Base-by-base conservation (phyloP, 2,888 invertebrate genomes). In the Drosophila vallismaia region DNA sequence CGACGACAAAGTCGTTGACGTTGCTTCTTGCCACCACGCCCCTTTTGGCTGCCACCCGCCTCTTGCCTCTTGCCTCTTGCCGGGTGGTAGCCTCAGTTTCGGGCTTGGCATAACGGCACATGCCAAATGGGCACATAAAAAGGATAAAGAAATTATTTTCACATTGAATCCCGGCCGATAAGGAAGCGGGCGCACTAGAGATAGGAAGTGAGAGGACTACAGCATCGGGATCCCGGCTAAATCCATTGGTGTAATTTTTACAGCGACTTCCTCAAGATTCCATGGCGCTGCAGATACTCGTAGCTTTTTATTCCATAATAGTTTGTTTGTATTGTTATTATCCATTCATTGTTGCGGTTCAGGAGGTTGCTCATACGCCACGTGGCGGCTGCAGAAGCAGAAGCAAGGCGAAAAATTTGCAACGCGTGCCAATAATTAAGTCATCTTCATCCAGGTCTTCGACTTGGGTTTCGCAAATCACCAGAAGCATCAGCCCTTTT, bases 141-240 rank as follows among this genome's bases (percentile, higher is more conserved):
- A 86, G 90, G 89, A 90, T 89, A 89, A 90, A 89, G 88, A 89
- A 90, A 90, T 90, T 90, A 90, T 90, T 89, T 90, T 90, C 88
- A 79, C 88, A 90, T 90, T 89, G 88, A 84, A 88, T 84, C 87
- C 69, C 82, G 75, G 73, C 66, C 56, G 74, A 76, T 71, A 84
- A 81, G 68, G 60, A 66, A n/a, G 44, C 67, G 60, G 45, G 5
- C 6, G 36, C 14, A 19, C 36, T 49, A 59, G 14, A 28, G 46
- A 14, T n/a, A 28, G 10, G 44, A n/a, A 44, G 7, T 0, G 42
- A 29, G 42, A 29, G 38, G 31, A 49, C 42, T 12, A 24, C 51
- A 19, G n/a, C 9, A 44, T 26, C 6, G 44, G 63, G 45, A 62
- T 53, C 73, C 56, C 14, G 33, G 64, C 67, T 63, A 86, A 83